Base-by-base conservation (phyloP, 2,888 invertebrate genomes). In the Phania funesta region DNA sequence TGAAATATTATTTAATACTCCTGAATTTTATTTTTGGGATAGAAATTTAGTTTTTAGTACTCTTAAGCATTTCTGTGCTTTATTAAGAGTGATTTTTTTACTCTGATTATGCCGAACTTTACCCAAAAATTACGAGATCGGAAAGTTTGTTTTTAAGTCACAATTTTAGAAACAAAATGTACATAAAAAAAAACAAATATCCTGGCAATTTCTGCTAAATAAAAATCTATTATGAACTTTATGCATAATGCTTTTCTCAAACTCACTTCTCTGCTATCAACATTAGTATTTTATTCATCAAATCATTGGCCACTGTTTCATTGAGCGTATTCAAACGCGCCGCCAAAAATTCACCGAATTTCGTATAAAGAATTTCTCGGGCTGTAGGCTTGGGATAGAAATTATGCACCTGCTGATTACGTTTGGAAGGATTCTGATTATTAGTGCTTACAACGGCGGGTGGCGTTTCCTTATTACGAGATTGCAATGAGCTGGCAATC, bases 301-400 rank as follows among this genome's bases (percentile, higher is more conserved):
- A 80, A 70, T 90, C 90, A 79, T 90, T 90, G 79, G 90, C 90
- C 50, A 86, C 87, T 22, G 87, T 85, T 84, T 90, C 90, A 67
- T 87, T 87, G 38, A 90, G 84, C 9, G 90, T 89, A 84, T 90
- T 90, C 84, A 90, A 86, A 84, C 90, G 86, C 38, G 90, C 90
- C 16, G 90, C 87, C 13, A 90, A 83, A 75, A 90, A 90, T 44
- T 90, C 90, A 6, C 90, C 90, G 80, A 90, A 90, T 70, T 90
- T 90, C 0, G 86, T 85, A 41, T 90, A 88, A 64, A 90, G 86
- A 68, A 89, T 84, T 81, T 90, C 90, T 11, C 87, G 84, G 0
- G 90, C 86, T 62, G 87, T 86, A 2, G 86, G 86, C 62, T 84
- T 86, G 0, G 85, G 82, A 41, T 74, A 54, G 8, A 77, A 38